Base-by-base conservation (phyloP, 2,113 vertebrate genomes). In the Aldabrachelys gigantea region DNA sequence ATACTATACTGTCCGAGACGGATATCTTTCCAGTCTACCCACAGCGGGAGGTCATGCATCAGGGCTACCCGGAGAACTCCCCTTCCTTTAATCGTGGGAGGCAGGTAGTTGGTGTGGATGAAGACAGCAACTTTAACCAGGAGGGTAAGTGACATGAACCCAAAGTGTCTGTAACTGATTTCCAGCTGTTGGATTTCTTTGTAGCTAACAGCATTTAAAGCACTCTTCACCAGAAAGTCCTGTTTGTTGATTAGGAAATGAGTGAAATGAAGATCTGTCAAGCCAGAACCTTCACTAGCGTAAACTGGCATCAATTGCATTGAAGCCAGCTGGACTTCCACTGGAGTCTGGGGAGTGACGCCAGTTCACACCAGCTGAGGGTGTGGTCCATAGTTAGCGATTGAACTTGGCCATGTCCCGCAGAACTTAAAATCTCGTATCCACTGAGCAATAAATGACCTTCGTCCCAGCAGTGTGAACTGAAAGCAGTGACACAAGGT, bases 51-150 rank as follows among this genome's bases (percentile, higher is more conserved):
- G 50, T 4, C 5, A 47, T 96, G 57, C 75, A 2, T 54, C 95
- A 87, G 35, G 54, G 93, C 50, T 78, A 91, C 92, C 88, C 93
- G 0, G 91, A 94, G 52, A 96, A 52, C 56, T n/a, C 81, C 2
- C 92, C 96, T 0, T 96, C 96, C 5, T 89, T 95, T 47, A 96
- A 96, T 90, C 97, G 90, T 0, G 97, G 98, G 52, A 97, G 97
- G 10, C 98, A 98, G 3, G 97, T 98, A 6, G 98, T 99, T 2
- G 98, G 97, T 1, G 98, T 98, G 95, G 99, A 99, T 13, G 99
- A 99, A 14, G 98, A 99, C 0, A 91, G 98, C 29, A 81, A 98
- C 82, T 98, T 99, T 72, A 98, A 99, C 90, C 98, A 98, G 0
- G 98, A 99, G 27, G 99, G 99, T 99, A 98, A 99, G 98, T 1